Evolutionary conservation across 2,888 invertebrate species (phyloP).

Genomic region (Drosophila borealis): DNA sequence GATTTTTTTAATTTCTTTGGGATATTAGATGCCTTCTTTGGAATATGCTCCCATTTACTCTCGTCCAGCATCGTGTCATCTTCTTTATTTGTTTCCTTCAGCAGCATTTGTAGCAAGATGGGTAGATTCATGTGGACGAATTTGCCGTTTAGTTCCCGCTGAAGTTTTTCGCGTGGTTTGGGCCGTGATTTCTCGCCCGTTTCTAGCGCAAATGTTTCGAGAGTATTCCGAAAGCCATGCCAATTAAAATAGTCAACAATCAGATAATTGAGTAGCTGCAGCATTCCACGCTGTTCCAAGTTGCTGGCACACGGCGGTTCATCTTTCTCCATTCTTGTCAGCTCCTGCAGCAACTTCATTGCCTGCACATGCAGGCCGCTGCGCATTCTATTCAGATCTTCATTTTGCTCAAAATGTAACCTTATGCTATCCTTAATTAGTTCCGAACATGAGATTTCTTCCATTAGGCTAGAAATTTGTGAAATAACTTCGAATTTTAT

Average conservation of each 20-base stretch:
- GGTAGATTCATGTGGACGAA: constrained; percentile 71
- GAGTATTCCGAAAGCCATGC: constrained; percentile 81
- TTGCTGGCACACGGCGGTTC: constrained; percentile 30
- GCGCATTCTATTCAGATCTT: constrained; percentile 72
- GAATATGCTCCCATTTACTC: background rate
- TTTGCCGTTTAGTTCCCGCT: constrained; percentile 57
- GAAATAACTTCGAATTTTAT: constrained; percentile 12
- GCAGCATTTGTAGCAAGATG: constrained; percentile 72
- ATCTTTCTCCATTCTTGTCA: constrained; percentile 18
- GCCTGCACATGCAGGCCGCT: constrained; percentile 77
- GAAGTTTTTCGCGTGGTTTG: constrained; percentile 64
- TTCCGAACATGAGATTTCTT: constrained; percentile 18
- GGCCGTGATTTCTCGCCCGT: constrained; percentile 59
- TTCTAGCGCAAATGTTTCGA: constrained; percentile 82
- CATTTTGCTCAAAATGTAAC: constrained; percentile 52
- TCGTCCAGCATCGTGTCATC: background rate
- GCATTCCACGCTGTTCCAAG: constrained; percentile 17
- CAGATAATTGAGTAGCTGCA: constrained; percentile 76
- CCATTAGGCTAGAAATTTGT: constrained; percentile 24
- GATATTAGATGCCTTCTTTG: background rate
- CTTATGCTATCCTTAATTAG: constrained; percentile 56
- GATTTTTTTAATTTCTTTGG: constrained; percentile 5
- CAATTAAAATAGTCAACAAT: constrained; percentile 84
- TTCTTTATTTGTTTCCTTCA: constrained; percentile 9
- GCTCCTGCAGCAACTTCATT: constrained; percentile 71